Conservation (phyloP, 2,113 vertebrate genomes). For the Lathamus discolor region DNA sequence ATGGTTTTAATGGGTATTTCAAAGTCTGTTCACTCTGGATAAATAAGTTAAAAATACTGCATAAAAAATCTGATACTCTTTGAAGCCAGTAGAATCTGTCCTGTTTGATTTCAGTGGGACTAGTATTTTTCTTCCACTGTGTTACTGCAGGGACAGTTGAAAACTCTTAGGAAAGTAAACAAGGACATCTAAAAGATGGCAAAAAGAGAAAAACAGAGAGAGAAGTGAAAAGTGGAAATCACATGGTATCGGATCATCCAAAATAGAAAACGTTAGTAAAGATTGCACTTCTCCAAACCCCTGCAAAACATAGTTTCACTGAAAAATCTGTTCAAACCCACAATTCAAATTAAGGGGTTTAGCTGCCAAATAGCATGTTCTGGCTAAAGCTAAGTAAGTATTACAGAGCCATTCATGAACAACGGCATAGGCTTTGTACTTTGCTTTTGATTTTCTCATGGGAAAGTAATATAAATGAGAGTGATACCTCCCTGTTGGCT, state of each 20-base stretch:
- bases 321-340: conserved; percentile 72
- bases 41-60: conserved; percentile 16
- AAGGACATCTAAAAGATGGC: not conserved
- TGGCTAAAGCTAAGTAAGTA: conserved; percentile 76
- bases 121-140: not conserved
- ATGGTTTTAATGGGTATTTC: conserved; percentile 8
- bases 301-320: conserved; percentile 66
- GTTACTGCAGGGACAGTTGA: not conserved
- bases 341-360: conserved; percentile 74
- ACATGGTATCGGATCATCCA: conserved; percentile 39
- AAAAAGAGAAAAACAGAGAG: conserved; percentile 2
- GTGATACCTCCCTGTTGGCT: conserved; percentile 85
- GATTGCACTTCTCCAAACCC: conserved; percentile 50
- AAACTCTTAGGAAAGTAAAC: conserved; percentile 28
- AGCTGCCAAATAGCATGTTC: conserved; percentile 77
- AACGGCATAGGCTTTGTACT: conserved; percentile 83
- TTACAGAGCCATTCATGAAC: conserved; percentile 80
- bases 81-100: conserved; percentile 9
- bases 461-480: conserved; percentile 87
- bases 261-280: conserved; percentile 69
- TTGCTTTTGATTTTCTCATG: conserved; percentile 83
- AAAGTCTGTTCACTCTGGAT: conserved; percentile 19
- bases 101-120: not conserved
- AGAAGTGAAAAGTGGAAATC: conserved; percentile 48
- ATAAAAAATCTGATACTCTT: conserved; percentile 5